These are phyloP conservation scores for Melitaea cinxia DNA, from an alignment of 1,140 invertebrate species.

Conservation along the genomic window DNA sequence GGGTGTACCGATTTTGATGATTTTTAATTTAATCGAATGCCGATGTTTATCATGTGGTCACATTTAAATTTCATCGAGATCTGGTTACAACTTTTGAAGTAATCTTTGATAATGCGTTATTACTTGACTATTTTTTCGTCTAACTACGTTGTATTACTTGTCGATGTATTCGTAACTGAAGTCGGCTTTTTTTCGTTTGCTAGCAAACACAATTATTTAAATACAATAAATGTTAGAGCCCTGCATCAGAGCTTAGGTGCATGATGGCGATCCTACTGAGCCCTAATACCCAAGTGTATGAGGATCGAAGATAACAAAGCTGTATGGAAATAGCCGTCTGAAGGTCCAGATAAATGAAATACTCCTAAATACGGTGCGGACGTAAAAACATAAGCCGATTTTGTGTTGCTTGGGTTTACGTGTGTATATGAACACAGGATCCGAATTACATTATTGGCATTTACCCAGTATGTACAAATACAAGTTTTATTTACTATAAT, in stretches of 20 bases:
- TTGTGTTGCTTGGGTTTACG: slow-evolving; percentile 17
- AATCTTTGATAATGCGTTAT: no score
- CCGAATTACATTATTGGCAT: background rate
- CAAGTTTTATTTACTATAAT: no score
- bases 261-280: slow-evolving; percentile 11
- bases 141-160: no score
- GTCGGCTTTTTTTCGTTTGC: no score
- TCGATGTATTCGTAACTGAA: no score
- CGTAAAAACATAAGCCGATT: slow-evolving; percentile 38
- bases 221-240: slow-evolving; percentile 1
- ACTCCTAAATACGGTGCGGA: slow-evolving; percentile 26
- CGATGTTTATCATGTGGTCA: no score
- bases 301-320: slow-evolving; percentile 34
- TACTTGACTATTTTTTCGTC: no score
- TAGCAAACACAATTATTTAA: background rate
- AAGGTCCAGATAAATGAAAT: slow-evolving; percentile 35
- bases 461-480: background rate
- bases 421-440: slow-evolving; percentile 19
- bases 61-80: no score
- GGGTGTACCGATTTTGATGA: no score
- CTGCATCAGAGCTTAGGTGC: slow-evolving; percentile 14
- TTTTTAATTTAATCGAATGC: no score
- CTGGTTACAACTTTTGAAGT: no score
- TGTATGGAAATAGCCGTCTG: slow-evolving; percentile 35
- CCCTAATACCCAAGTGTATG: slow-evolving; percentile 27